A percentile compares a stretch with the other conserved stretches of the same genome.
Conservation (phyloP, 2,113 vertebrate species). For the Pteropus alecto region DNA sequence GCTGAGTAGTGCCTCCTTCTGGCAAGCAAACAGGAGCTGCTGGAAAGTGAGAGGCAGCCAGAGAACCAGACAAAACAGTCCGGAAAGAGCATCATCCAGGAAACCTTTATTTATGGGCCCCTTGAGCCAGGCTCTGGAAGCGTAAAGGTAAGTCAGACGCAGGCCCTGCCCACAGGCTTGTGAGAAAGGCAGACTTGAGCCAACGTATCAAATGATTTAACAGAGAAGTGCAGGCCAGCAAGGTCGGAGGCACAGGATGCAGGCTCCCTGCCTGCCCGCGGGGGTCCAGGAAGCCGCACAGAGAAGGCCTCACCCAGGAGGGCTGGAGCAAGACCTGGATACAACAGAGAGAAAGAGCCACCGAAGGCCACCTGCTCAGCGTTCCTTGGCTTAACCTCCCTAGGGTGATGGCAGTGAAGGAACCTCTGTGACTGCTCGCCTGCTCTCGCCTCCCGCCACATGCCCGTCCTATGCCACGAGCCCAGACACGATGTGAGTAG, state of each 20-base stretch:
- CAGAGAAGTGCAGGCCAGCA: neutral
- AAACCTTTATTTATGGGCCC: neutral
- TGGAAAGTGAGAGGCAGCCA: neutral
- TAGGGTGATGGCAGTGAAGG: neutral
- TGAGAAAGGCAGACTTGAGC: neutral
- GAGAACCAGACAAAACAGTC: neutral
- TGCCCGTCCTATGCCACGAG: neutral
- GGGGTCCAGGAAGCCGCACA: neutral
- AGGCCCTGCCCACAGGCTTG: neutral
- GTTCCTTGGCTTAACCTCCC: neutral
- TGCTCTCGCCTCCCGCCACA: neutral
- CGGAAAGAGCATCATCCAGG: neutral
- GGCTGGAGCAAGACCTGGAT: neutral
- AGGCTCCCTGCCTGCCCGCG: neutral
- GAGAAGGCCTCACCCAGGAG: neutral
- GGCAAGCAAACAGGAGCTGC: constrained; percentile 28
- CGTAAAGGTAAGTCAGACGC: neutral
- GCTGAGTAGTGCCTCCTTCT: neutral
- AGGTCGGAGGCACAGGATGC: neutral
- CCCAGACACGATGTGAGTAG: neutral
- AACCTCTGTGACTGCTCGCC: neutral
- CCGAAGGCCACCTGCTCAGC: neutral
- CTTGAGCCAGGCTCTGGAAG: neutral
- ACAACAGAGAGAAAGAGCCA: neutral
- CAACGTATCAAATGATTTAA: neutral